A percentile compares a stretch with the other conserved stretches of the same genome.
Evolutionary conservation across 2,888 invertebrate genomes (phyloP).

Genomic region (Argyresthia goedartella): DNA sequence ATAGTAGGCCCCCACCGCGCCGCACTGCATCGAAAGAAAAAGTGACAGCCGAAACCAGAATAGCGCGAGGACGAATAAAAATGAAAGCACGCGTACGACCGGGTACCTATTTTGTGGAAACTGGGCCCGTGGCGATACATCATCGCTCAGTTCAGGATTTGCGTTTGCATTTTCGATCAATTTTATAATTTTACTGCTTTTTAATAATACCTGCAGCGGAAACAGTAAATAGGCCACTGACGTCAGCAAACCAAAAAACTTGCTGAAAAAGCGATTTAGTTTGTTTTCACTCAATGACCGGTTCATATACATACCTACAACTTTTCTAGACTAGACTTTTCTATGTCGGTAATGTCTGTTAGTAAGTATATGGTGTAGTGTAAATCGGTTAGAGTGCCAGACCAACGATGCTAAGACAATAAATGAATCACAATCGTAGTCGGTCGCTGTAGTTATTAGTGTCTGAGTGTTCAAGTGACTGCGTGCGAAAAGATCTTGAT

Average conservation of each 20-base stretch:
- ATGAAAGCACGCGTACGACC: slow-evolving; percentile 45
- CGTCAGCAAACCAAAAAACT: too few species aligned
- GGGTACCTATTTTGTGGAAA: slow-evolving; percentile 12
- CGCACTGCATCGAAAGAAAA: slow-evolving; percentile 58
- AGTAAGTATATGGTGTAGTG: neutral
- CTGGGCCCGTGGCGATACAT: too few species aligned
- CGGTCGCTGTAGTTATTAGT: slow-evolving; percentile 22
- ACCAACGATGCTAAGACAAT: too few species aligned
- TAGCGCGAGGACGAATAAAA: slow-evolving; percentile 63
- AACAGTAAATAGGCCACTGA: too few species aligned
- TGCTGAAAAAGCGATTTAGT: too few species aligned
- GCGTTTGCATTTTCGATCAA: too few species aligned
- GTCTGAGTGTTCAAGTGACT: slow-evolving; percentile 12
- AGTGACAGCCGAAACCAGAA: slow-evolving; percentile 68
- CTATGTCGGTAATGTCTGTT: neutral
- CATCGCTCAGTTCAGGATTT: too few species aligned
- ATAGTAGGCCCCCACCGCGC: slow-evolving; percentile 12
- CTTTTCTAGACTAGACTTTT: neutral
- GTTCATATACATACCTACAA: neutral
- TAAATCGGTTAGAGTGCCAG: neutral
- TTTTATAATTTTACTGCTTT: too few species aligned
- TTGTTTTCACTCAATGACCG: too few species aligned
- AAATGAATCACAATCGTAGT: slow-evolving; percentile 16
- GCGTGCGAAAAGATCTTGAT: slow-evolving; percentile 40
- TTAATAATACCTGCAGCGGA: too few species aligned